phyloP scores from a whole-genome alignment of 2,888 invertebrate genomes.

The Luperina testacea region DNA sequence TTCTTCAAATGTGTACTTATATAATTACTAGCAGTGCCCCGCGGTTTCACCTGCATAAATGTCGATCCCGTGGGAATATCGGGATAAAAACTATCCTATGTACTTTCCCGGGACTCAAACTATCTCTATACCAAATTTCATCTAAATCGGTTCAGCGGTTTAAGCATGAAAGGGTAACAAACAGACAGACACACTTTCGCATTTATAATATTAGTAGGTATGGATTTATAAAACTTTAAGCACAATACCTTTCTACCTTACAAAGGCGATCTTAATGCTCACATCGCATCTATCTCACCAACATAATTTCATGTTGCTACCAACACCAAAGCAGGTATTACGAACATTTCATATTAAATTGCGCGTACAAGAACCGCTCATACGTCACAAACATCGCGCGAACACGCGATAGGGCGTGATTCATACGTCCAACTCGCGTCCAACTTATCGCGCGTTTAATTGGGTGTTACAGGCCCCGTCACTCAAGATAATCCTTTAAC shows the following conservation, averaged over 20 bases:
- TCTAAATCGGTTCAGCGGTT: no score
- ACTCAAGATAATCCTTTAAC: slow-evolving; percentile 86
- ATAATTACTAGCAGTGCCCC: background rate
- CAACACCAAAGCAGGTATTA: slow-evolving; percentile 3
- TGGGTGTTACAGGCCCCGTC: slow-evolving; percentile 82
- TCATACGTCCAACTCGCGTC: slow-evolving; percentile 73
- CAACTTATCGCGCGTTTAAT: slow-evolving; percentile 81
- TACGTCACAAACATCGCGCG: slow-evolving; percentile 59
- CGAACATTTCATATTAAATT: slow-evolving; percentile 34
- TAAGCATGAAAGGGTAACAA: no score
- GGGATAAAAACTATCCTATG: no score
- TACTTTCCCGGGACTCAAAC: no score
- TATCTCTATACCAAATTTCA: no score
- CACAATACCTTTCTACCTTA: background rate
- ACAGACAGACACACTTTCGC: no score
- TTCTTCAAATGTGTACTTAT: background rate
- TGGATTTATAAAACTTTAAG: background rate
- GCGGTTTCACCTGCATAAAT: no score
- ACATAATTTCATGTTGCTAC: background rate
- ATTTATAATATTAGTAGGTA: no score
- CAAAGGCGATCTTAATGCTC: background rate
- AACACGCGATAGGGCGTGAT: slow-evolving; percentile 71
- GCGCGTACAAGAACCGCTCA: slow-evolving; percentile 56
- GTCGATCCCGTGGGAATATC: no score
- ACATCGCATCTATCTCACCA: background rate